Base-by-base conservation (phyloP, 1,140 invertebrate genomes). In the Maniola jurtina region DNA sequence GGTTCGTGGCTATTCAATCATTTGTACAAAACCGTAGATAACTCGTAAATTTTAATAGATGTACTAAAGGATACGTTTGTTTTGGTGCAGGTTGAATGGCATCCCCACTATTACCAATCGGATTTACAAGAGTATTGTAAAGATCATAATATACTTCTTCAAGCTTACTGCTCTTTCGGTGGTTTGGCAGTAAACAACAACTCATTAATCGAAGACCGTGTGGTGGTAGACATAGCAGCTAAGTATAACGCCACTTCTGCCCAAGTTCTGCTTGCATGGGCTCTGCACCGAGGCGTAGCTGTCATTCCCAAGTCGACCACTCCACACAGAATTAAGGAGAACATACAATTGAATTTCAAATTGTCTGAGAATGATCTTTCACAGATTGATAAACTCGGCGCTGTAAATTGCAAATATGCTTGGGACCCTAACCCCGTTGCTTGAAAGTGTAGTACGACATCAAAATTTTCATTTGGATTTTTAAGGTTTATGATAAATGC, bases 111-210 rank as follows among this genome's bases (percentile, higher is more conserved):
- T 80, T 92, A 92, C 61, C 94, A 96, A 79, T 77, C 89, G 5
- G 92, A 93, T 13, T 79, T 97, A 10, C 81, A 93, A 34, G 71
- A 93, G 14, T 94, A 93, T 72, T 97, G 96, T 79, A 84, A 92
- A 36, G 73, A 92, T 54, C 88, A 95, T 71, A 91, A 92, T 3
- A 96, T 97, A 76, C 84, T 94, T 40, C 74, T 97, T 9, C 95
- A 96, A 90, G 96, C 96, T 7, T 97, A 97, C 83, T 94, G 94
- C 15, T 95, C 96, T 1, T 88, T 97, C 48, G 96, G 96, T 16
- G 95, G 95, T 2, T 64, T 73, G 56, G 94, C 93, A 2, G 82
- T 85, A 45, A 86, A 86, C 38, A 91, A 91, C 60, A 83, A 73
- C 10, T 75, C 86, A 16, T 82, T 96, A n/a, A 73, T 96, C 6